Evolutionary conservation across 2,113 vertebrate species (phyloP).

Genomic region (Lathamus discolor): DNA sequence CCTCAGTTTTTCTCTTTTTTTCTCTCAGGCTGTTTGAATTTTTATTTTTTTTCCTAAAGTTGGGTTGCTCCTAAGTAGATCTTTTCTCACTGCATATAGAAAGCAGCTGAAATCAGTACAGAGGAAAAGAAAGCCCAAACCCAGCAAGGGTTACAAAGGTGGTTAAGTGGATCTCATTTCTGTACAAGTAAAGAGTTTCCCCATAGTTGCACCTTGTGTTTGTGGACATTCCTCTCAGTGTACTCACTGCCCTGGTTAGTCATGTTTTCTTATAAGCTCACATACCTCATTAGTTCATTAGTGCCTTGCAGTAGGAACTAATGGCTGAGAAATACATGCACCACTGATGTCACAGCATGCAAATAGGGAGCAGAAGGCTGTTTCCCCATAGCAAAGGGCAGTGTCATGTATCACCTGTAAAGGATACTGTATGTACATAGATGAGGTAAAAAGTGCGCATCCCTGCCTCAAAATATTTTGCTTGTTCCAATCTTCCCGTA

Average conservation of each 20-base stretch:
- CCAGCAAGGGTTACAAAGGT: background rate
- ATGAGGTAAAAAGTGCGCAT: background rate
- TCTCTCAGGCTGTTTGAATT: background rate
- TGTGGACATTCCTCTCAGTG: background rate
- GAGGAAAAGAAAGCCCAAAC: background rate
- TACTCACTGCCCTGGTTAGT: conserved; percentile 2
- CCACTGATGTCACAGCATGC: background rate
- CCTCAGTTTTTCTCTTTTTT: background rate
- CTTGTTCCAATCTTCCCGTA: background rate
- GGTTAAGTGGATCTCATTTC: background rate
- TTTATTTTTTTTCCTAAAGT: background rate
- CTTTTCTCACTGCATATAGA: background rate
- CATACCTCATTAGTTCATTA: background rate
- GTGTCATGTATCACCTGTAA: background rate
- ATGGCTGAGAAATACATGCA: background rate
- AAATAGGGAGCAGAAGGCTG: background rate
- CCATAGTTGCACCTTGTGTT: background rate
- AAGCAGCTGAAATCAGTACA: background rate
- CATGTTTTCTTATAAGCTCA: conserved; percentile 30
- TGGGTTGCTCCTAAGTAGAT: background rate
- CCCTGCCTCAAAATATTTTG: background rate
- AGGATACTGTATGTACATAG: background rate
- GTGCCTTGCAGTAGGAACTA: background rate
- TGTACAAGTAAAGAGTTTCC: background rate
- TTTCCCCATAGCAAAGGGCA: conserved; percentile 49